Evolutionary conservation across 2,888 invertebrate genomes (phyloP).

Genomic region (Nemotelus pantherinus): DNA sequence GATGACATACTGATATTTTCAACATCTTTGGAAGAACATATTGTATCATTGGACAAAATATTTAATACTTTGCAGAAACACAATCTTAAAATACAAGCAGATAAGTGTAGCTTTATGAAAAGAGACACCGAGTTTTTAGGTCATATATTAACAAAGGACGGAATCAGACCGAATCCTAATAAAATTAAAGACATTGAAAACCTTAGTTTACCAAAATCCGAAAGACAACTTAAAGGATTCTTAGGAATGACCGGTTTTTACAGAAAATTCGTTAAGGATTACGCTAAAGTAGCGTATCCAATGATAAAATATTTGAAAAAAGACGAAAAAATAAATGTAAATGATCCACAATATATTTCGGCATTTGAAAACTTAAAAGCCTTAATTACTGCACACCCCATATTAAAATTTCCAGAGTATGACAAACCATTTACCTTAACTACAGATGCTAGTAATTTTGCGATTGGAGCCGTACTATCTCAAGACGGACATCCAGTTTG

Average conservation of each 20-base stretch:
- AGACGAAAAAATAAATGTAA: slow-evolving; percentile 44
- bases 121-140: slow-evolving; percentile 45
- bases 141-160: slow-evolving; percentile 36
- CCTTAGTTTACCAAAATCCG: slow-evolving; percentile 44
- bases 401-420: slow-evolving; percentile 44
- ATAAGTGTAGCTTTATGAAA: slow-evolving; percentile 45
- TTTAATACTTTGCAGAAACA: slow-evolving; percentile 35
- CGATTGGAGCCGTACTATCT: slow-evolving; percentile 47
- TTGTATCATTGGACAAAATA: slow-evolving; percentile 30
- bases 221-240: slow-evolving; percentile 49
- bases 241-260: slow-evolving; percentile 49
- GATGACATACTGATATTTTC: slow-evolving; percentile 36
- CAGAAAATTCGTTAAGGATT: slow-evolving; percentile 46
- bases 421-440: slow-evolving; percentile 42
- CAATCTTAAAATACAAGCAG: slow-evolving; percentile 45
- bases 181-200: slow-evolving; percentile 41
- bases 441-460: slow-evolving; percentile 43
- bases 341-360: slow-evolving; percentile 47
- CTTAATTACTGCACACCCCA: slow-evolving; percentile 38
- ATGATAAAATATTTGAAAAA: slow-evolving; percentile 50
- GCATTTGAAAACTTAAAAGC: slow-evolving; percentile 50
- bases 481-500: slow-evolving; percentile 47
- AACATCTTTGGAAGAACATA: slow-evolving; percentile 42
- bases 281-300: slow-evolving; percentile 48
- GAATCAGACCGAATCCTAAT: slow-evolving; percentile 43